These are phyloP conservation scores for Catharus ustulatus DNA, from an alignment of 2,797 vertebrate genomes.

Conservation along the genomic window DNA sequence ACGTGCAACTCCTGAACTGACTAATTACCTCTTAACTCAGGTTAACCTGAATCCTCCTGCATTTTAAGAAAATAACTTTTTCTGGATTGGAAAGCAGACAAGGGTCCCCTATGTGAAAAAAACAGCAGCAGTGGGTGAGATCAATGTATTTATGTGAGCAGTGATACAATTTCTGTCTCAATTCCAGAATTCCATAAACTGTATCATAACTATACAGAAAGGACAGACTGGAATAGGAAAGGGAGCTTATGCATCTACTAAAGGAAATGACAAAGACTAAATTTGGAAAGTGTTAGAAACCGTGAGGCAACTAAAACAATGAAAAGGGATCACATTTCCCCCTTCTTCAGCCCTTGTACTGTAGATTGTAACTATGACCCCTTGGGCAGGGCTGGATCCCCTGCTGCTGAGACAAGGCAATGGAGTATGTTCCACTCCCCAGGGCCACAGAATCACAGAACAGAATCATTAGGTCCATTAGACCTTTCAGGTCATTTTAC, in stretches of 20 bases:
- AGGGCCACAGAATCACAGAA: not conserved
- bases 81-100: not conserved
- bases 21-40: not conserved
- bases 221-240: not conserved
- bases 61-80: not conserved
- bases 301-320: not conserved
- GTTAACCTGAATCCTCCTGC: not conserved
- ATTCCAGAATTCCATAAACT: not conserved
- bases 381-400: not conserved
- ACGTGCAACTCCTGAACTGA: not conserved
- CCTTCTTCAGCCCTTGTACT: not conserved
- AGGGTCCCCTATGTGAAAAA: not conserved
- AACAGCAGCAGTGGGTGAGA: not conserved
- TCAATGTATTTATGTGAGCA: not conserved
- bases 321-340: not conserved
- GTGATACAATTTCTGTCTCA: not conserved
- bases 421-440: not conserved
- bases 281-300: not conserved
- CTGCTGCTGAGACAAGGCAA: rapidly evolving
- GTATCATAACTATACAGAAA: not conserved
- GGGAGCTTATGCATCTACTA: not conserved
- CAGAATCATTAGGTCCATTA: not conserved
- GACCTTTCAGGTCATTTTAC: not conserved
- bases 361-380: not conserved
- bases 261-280: not conserved